Base-by-base conservation (phyloP, 2,888 invertebrate species). In the Cheilosia vernalis region DNA sequence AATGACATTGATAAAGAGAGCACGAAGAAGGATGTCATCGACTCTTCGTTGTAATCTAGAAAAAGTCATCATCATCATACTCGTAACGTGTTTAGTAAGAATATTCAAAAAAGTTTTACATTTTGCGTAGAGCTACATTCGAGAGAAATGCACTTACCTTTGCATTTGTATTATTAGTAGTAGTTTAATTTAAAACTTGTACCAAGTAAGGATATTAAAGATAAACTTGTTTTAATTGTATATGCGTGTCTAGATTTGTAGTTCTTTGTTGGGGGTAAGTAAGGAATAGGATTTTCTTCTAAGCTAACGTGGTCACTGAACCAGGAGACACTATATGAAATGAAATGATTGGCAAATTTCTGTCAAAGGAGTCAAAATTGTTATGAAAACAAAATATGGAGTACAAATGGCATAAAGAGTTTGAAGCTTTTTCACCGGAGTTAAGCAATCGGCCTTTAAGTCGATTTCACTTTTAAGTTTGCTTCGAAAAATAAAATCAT, bases 1-100 rank as follows among this genome's bases (percentile, higher is more conserved):
- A 96, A 96, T 90, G 90, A 91, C 72, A 87, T 89, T 27, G 82
- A 89, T 33, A 89, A 93, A 93, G 88, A 78, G 24, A 87, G 89
- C 49, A 88, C 90, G 9, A 88, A 87, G 21, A 89, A 90, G 61
- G 90, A 90, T 85, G 88, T 89, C 63, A 88, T 89, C 74, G 91
- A 90, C 86, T 90, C 91, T 60, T 89, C 90, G 87, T 87, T 91
- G 87, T 91, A 90, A 89, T 19, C 17, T 17, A 61, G 4, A 42
- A 21, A 21, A 44, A 2, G 21, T n/a, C n/a, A n/a, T n/a, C n/a
- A n/a, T 44, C 42, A 55, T 44, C 10, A 30, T n/a, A 53, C 13
- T 55, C 53, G 44, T 37, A 53, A 47, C 30, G 21, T 30, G 17
- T 10, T 61, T 30, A 3, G 5, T 5, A 53, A 53, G 61, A 4